A percentile compares a stretch with the other conserved stretches of the same genome.
phyloP scores from a whole-genome alignment of 2,797 vertebrate genomes.

The Myotis daubentonii region DNA sequence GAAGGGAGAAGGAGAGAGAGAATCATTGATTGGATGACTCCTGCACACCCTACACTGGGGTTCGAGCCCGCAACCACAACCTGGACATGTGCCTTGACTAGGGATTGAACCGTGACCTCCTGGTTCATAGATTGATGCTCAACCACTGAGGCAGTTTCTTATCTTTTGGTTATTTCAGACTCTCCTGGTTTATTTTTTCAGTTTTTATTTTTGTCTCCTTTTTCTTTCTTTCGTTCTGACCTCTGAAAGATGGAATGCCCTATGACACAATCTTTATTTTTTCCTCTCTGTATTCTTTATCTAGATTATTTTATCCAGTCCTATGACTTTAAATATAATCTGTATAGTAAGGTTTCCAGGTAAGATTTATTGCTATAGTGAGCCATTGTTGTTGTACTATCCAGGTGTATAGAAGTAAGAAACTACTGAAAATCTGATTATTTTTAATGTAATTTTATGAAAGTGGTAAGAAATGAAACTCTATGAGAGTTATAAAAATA shows the following conservation, averaged over 20 bases:
- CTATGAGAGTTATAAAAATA: not conserved
- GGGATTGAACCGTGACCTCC: too few relatives aligned
- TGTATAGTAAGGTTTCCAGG: not conserved
- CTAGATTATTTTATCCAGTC: not conserved
- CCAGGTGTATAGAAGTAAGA: not conserved
- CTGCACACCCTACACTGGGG: too few relatives aligned
- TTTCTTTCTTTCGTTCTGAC: not conserved
- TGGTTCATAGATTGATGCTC: too few relatives aligned
- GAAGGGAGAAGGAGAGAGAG: too few relatives aligned
- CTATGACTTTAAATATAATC: constrained; percentile 1
- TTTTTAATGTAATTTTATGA: constrained; percentile 25
- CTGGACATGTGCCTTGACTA: too few relatives aligned
- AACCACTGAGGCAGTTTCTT: not conserved
- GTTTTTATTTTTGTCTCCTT: not conserved
- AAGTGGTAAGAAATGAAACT: constrained; percentile 4
- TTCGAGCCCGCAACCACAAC: too few relatives aligned
- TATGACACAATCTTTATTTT: not conserved
- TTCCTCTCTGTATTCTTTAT: not conserved
- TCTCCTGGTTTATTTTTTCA: not conserved
- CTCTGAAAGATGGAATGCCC: not conserved
- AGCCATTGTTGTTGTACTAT: not conserved
- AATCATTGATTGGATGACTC: too few relatives aligned
- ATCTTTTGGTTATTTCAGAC: not conserved
- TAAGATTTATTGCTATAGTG: constrained; percentile 11
- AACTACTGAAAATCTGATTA: not conserved